Base-by-base conservation (phyloP, 2,888 invertebrate species). In the Clusia tigrina region DNA sequence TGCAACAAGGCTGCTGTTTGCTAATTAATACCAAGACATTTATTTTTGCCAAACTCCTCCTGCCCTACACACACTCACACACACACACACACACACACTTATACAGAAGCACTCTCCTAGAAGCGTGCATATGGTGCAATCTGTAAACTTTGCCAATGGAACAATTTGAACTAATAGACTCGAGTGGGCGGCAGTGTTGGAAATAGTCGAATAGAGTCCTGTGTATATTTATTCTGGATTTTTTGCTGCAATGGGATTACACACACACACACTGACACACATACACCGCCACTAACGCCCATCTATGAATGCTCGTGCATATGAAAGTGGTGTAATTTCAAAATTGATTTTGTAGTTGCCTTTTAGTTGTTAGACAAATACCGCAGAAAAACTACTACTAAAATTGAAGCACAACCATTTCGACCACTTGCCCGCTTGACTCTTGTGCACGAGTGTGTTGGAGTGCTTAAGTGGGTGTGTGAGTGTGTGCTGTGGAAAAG, bases 11-110 rank as follows among this genome's bases (percentile, higher is more conserved):
- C 38, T n/a, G 3, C 15, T 48, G 37, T 2, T 18, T 55, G 63
- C 66, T 67, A 67, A 69, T 69, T 67, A 67, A 69, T 66, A 64
- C 15, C 48, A 64, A 67, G 64, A 65, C 57, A 65, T 64, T 63
- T 62, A 58, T 63, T 54, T 60, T 38, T 37, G 22, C 18, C 42
- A 48, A 23, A 22, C 32, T 15, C n/a, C n/a, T n/a, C n/a, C n/a
- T n/a, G n/a, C n/a, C n/a, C n/a, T n/a, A n/a, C n/a, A n/a, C n/a
- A n/a, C n/a, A n/a, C n/a, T 9, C 32, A 32, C 32, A 32, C 32
- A 32, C 32, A 32, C 32, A 51, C 51, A 51, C 18, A 32, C 51
- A 51, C 51, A 20, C 51, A 51, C 51, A 9, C 51, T 18, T 12
- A 60, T 65, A 69, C 67, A 67, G 66, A 67, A 67, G 65, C 64